These are phyloP conservation scores for Callochromis pleurospilus DNA, from an alignment of 2,113 vertebrate genomes.

Conservation along the genomic window DNA sequence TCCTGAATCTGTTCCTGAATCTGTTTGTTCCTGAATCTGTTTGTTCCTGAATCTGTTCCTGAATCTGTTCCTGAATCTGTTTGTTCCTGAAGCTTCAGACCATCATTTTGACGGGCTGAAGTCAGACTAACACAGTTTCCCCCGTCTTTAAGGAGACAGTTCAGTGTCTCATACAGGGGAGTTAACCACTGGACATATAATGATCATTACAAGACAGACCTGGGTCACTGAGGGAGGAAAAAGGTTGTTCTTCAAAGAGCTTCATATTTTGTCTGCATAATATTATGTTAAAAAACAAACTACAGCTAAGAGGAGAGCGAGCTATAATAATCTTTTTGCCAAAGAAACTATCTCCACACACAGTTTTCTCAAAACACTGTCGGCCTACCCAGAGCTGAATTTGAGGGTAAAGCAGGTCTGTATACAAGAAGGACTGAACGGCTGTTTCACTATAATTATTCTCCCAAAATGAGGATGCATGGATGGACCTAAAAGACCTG, in stretches of 20 bases:
- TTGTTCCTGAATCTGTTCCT: too few relatives aligned
- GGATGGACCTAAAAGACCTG: background rate
- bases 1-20: too few relatives aligned
- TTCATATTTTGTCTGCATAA: background rate
- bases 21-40: too few relatives aligned
- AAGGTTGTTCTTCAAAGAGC: background rate
- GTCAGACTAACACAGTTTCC: background rate
- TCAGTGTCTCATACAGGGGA: background rate
- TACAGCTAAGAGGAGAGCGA: background rate
- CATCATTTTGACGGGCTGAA: slow-evolving; percentile 19
- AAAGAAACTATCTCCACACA: background rate
- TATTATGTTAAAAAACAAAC: background rate
- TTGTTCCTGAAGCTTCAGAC: background rate
- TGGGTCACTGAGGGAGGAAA: background rate
- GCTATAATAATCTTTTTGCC: background rate
- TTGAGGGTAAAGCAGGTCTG: background rate
- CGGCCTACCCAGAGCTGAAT: background rate
- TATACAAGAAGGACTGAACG: background rate
- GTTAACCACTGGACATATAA: background rate
- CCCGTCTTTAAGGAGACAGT: background rate
- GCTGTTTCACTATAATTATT: slow-evolving; percentile 34
- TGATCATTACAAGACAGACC: background rate
- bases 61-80: too few relatives aligned
- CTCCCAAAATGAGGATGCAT: background rate
- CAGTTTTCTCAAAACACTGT: background rate